phyloP scores from a whole-genome alignment of 2,888 invertebrate genomes.

The Mongoloraphidia duomilia region DNA sequence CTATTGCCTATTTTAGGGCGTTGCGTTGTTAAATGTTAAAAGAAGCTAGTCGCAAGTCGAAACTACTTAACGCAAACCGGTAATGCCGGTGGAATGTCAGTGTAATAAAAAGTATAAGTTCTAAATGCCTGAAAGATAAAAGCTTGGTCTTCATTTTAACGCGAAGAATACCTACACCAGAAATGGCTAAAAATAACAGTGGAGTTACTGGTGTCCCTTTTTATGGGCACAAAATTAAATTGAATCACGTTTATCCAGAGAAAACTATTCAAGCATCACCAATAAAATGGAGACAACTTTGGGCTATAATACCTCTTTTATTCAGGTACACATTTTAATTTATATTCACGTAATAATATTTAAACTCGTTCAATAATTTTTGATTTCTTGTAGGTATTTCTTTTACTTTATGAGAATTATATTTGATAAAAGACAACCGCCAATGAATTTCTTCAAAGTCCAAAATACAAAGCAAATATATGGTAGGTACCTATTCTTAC shows the following conservation, averaged over 20 bases:
- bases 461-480: slow-evolving; percentile 68
- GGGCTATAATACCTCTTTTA: slow-evolving; percentile 53
- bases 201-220: slow-evolving; percentile 31
- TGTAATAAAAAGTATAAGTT: neutral
- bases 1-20: too few species aligned
- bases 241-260: slow-evolving; percentile 62
- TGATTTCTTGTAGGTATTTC: slow-evolving; percentile 44
- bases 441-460: slow-evolving; percentile 67
- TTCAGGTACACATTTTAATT: slow-evolving; percentile 40
- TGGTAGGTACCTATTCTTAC: slow-evolving; percentile 44
- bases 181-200: too few species aligned
- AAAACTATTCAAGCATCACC: slow-evolving; percentile 50
- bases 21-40: too few species aligned
- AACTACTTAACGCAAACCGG: too few species aligned
- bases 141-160: too few species aligned
- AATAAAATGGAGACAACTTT: slow-evolving; percentile 52
- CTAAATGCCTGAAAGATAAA: neutral
- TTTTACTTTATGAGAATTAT: slow-evolving; percentile 50
- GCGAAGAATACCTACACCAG: too few species aligned
- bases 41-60: too few species aligned
- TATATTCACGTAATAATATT: slow-evolving; percentile 6
- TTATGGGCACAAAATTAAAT: slow-evolving; percentile 56
- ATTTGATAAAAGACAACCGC: slow-evolving; percentile 48
- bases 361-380: slow-evolving; percentile 3
- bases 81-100: too few species aligned